Evolutionary conservation across 2,888 invertebrate genomes (phyloP), one percentile per base, ranked within the genome.

Genomic region (Temnothorax ravouxi): DNA sequence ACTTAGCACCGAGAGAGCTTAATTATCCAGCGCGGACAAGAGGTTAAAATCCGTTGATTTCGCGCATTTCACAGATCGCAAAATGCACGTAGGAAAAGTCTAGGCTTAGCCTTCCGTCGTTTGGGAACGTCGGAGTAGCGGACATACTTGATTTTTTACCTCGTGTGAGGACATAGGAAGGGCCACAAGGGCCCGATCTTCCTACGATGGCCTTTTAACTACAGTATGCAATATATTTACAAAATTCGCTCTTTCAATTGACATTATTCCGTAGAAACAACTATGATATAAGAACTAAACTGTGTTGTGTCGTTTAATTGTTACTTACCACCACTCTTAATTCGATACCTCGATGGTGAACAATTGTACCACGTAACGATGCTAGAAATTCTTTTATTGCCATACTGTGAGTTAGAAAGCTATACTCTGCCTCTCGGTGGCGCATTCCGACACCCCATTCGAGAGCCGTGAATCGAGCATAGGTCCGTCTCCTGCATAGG

Each of bases 381-480:
- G n/a, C 15, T 47, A 21, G n/a, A 67, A 64, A 64, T 15, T 62
- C 15, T 50, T 75, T 47, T 25, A 76, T 64, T 50, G 66, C 15
- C 29, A 69, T 29, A 69, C 77, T 69, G 64, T 64, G 29, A 67
- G 54, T 77, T 54, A 41, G n/a, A 69, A 77, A 69, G 67, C 50
- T 34, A 34, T 34, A 34, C 21, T 44, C 47, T 44, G 44, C 67
- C 15, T 44, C 71, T 77, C 71, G 54, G 15, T 44, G 15, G 15
- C 44, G 29, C 29, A 69, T n/a, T 56, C n/a, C 69, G 77, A 69
- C 77, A 44, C 18, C 76, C 41, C 44, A 29, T 69, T 56, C 29
- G 29, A 77, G 29, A 67, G 77, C 69, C 71, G 71, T 77, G 69
- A 77, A 77, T 77, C 77, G 77, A 77, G 69, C 69, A 77, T 67